Conservation (phyloP, 2,888 invertebrate genomes). For the Euclidia mi region DNA sequence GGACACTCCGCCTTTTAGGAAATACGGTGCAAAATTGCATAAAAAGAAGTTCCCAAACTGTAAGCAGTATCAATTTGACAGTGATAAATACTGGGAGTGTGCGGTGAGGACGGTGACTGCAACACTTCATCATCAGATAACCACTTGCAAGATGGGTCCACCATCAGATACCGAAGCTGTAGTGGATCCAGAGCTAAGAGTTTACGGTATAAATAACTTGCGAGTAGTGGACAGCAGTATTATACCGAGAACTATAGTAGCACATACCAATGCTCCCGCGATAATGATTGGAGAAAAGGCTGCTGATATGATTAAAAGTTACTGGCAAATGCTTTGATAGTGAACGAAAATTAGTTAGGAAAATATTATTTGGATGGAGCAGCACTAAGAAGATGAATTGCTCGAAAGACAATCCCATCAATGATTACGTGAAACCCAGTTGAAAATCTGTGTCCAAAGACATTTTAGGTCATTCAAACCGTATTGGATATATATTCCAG, state of each 20-base stretch:
- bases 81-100: constrained; percentile 93
- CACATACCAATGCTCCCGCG: constrained; percentile 92
- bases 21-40: constrained; percentile 90
- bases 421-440: too few species aligned
- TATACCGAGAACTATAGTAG: constrained; percentile 91
- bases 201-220: constrained; percentile 90
- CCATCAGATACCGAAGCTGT: constrained; percentile 89
- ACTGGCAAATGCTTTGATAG: constrained; percentile 77
- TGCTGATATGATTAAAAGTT: constrained; percentile 90
- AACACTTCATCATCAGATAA: constrained; percentile 92
- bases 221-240: constrained; percentile 93
- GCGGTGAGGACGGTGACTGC: constrained; percentile 89
- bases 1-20: constrained; percentile 89
- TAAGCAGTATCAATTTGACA: constrained; percentile 83
- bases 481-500: background rate
- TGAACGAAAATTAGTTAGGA: background rate
- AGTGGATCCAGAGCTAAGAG: constrained; percentile 91
- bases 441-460: too few species aligned
- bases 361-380: too few species aligned
- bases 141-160: constrained; percentile 93
- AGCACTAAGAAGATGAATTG: too few species aligned
- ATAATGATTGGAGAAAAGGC: constrained; percentile 94
- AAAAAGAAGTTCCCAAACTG: constrained; percentile 89
- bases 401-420: too few species aligned
- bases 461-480: too few species aligned